These are phyloP conservation scores for Porites divaricata DNA, from an alignment of 92 coral and sea anemone genomes.

Conservation along the genomic window DNA sequence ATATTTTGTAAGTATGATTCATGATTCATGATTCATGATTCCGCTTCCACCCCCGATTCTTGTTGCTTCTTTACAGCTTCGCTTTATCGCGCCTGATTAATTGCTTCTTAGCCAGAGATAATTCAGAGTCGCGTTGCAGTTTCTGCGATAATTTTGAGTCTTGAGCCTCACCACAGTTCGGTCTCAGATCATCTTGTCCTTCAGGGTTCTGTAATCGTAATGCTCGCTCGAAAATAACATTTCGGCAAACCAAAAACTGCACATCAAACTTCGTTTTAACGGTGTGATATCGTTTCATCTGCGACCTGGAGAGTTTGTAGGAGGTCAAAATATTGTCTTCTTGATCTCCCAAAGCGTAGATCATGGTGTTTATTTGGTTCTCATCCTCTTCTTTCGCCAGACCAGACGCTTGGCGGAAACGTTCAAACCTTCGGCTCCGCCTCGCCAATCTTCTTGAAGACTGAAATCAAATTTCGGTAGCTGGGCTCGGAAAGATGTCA, in stretches of 20 bases:
- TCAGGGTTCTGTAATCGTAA: constrained; percentile 39
- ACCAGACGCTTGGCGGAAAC: constrained; percentile 46
- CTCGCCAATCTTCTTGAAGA: constrained; percentile 48
- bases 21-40: too few relatives aligned
- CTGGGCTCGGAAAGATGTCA: constrained; percentile 29
- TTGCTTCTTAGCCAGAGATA: constrained; percentile 50
- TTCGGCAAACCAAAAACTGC: not conserved
- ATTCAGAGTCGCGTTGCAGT: constrained; percentile 53
- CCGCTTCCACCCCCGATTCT: too few relatives aligned
- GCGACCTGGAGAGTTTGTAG: not conserved
- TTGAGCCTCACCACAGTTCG: constrained; percentile 65
- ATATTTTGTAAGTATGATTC: too few relatives aligned
- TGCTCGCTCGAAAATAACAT: constrained; percentile 45
- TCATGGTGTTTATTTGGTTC: constrained; percentile 35
- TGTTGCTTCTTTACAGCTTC: constrained; percentile 47
- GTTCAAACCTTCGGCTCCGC: constrained; percentile 51
- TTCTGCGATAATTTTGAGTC: constrained; percentile 53
- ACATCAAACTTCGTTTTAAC: not conserved
- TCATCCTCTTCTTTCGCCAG: constrained; percentile 39
- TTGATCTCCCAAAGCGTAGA: constrained; percentile 13
- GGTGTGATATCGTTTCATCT: not conserved
- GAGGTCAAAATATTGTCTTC: constrained; percentile 3
- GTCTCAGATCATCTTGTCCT: constrained; percentile 50
- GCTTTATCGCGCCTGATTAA: constrained; percentile 53
- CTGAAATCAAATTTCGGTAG: constrained; percentile 53